These are phyloP conservation scores for Phocoena sinus DNA, from an alignment of 2,113 vertebrate genomes.

Conservation along the genomic window DNA sequence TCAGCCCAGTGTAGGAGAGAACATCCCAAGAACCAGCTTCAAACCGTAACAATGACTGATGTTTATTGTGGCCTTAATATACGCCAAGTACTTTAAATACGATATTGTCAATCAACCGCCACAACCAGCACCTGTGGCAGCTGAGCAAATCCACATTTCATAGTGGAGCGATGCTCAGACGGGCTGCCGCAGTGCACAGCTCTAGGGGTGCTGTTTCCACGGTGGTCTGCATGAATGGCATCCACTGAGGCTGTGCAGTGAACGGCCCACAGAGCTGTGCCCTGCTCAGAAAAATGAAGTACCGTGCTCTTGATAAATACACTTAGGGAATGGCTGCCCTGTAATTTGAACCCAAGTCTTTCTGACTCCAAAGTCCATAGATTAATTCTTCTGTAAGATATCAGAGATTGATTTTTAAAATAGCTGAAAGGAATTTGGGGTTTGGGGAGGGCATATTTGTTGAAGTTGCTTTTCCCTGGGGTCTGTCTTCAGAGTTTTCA, in stretches of 20 bases:
- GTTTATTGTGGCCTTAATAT: background rate
- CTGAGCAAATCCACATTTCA: background rate
- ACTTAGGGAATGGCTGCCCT: background rate
- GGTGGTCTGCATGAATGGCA: rapidly evolving
- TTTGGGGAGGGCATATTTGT: background rate
- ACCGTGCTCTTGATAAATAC: background rate
- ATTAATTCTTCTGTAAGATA: background rate
- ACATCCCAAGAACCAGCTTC: background rate
- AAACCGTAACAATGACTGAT: background rate
- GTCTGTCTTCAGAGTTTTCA: constrained; percentile 19
- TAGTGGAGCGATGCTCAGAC: rapidly evolving
- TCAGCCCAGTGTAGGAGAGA: background rate
- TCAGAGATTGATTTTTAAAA: background rate
- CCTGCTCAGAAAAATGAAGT: background rate
- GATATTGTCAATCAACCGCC: background rate
- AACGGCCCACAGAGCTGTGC: too few relatives aligned
- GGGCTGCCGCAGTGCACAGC: rapidly evolving
- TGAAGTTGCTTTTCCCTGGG: background rate
- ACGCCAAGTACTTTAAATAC: background rate
- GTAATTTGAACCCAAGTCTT: background rate
- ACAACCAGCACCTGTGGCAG: background rate
- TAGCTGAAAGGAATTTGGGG: background rate
- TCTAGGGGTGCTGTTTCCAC: background rate
- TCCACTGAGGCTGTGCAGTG: rapidly evolving
- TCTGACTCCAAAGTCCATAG: background rate